Conservation (phyloP, 2,888 invertebrate species). For the Dasysyrphus albostriatus region DNA sequence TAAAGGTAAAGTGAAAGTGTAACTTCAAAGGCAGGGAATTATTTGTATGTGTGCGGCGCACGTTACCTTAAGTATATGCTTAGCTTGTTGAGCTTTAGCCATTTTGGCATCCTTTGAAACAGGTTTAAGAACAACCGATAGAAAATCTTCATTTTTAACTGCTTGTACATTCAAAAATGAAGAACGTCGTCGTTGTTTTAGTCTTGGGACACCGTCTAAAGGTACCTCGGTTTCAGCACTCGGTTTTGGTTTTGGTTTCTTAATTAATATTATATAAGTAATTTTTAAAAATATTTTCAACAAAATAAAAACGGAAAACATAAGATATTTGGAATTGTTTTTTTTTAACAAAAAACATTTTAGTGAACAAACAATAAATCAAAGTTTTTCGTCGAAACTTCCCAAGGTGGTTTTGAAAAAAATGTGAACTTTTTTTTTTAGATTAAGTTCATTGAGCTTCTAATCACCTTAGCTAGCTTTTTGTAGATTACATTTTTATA, state of each 20-base stretch:
- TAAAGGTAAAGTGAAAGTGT: slow-evolving; percentile 14
- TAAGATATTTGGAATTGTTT: not conserved
- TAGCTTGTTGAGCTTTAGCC: slow-evolving; percentile 81
- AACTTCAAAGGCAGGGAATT: not conserved
- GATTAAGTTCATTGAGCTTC: not conserved
- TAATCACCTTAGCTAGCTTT: not conserved
- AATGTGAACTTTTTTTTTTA: not conserved
- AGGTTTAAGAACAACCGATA: slow-evolving; percentile 87
- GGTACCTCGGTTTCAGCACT: slow-evolving; percentile 79
- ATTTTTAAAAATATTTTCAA: not conserved
- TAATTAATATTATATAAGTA: slow-evolving; percentile 41
- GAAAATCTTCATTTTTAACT: slow-evolving; percentile 85
- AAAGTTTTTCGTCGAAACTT: not conserved
- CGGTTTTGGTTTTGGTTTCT: slow-evolving; percentile 55
- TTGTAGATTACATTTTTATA: not conserved
- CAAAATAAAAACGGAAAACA: not conserved
- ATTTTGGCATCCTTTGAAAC: slow-evolving; percentile 84
- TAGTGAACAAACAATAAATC: not conserved
- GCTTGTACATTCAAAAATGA: slow-evolving; percentile 84
- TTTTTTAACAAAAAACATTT: not conserved
- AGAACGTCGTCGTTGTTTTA: slow-evolving; percentile 80
- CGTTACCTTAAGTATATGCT: slow-evolving; percentile 82
- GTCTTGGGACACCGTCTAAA: slow-evolving; percentile 80
- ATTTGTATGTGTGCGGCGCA: not conserved
- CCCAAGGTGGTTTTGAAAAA: not conserved